Conservation (phyloP, 2,888 invertebrate genomes). For the Spialia ferax region DNA sequence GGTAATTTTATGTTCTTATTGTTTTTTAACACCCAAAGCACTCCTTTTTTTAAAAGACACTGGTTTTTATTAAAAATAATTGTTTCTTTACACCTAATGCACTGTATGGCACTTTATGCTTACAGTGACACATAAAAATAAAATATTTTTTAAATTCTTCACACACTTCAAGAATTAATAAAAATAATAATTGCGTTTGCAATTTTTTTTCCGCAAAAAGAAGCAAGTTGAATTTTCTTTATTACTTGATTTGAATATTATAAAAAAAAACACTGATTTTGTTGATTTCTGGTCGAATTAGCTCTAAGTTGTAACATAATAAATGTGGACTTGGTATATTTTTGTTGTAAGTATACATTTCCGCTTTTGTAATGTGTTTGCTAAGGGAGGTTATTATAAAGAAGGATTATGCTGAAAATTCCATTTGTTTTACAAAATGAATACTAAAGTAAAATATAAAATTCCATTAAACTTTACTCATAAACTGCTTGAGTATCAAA, state of each 20-base stretch:
- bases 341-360: too few species aligned
- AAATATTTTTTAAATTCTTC: not conserved
- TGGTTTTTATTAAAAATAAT: conserved; percentile 5
- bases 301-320: too few species aligned
- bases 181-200: not conserved
- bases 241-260: not conserved
- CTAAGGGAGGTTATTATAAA: too few species aligned
- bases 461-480: too few species aligned
- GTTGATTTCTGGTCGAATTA: too few species aligned
- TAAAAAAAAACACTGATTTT: not conserved
- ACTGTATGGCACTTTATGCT: conserved; percentile 31
- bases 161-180: not conserved
- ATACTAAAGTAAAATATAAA: too few species aligned
- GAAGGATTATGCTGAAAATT: too few species aligned
- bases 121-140: conserved; percentile 25
- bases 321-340: too few species aligned
- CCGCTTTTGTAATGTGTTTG: too few species aligned
- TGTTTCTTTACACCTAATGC: conserved; percentile 7
- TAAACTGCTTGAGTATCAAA: too few species aligned
- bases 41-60: conserved; percentile 21
- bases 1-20: conserved; percentile 75
- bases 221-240: conserved; percentile 49
- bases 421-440: too few species aligned
- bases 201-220: conserved; percentile 33
- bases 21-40: conserved; percentile 50